phyloP scores from a whole-genome alignment of 2,888 invertebrate species.

The Hylaea fasciaria region DNA sequence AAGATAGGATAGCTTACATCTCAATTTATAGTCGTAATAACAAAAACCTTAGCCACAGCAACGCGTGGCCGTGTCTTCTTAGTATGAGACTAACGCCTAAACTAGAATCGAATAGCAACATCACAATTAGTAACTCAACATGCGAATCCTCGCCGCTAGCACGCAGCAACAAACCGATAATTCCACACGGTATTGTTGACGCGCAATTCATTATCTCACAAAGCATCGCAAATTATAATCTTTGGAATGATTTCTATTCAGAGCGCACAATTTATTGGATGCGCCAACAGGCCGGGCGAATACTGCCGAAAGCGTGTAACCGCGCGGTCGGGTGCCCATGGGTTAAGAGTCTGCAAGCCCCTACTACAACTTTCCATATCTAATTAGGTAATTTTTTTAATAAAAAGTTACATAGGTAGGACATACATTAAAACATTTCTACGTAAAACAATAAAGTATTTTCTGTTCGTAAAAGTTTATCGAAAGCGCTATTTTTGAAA shows the following conservation, averaged over 20 bases:
- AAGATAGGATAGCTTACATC: too few species aligned
- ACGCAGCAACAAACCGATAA: conserved; percentile 14
- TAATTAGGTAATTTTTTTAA: background rate
- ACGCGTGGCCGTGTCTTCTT: too few species aligned
- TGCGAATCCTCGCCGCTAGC: background rate
- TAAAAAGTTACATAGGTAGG: too few species aligned
- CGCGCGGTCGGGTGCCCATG: conserved; percentile 2
- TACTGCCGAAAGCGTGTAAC: conserved; percentile 6
- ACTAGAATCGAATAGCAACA: too few species aligned
- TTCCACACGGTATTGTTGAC: conserved; percentile 20
- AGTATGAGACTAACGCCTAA: too few species aligned
- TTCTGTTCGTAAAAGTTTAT: too few species aligned
- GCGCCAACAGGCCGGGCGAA: conserved; percentile 12
- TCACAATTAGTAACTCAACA: background rate
- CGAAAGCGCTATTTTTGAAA: too few species aligned
- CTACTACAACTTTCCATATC: background rate
- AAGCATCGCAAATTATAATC: conserved; percentile 42
- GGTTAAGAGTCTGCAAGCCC: background rate
- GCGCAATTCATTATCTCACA: conserved; percentile 37
- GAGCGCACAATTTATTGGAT: conserved; percentile 34
- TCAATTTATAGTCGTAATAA: too few species aligned
- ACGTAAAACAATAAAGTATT: too few species aligned
- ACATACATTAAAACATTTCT: too few species aligned
- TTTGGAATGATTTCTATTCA: conserved; percentile 43
- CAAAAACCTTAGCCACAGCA: too few species aligned